A percentile compares a stretch with the other conserved stretches of the same genome.
phyloP scores from a whole-genome alignment of 2,113 vertebrate genomes.

The Cichladusa arquata region DNA sequence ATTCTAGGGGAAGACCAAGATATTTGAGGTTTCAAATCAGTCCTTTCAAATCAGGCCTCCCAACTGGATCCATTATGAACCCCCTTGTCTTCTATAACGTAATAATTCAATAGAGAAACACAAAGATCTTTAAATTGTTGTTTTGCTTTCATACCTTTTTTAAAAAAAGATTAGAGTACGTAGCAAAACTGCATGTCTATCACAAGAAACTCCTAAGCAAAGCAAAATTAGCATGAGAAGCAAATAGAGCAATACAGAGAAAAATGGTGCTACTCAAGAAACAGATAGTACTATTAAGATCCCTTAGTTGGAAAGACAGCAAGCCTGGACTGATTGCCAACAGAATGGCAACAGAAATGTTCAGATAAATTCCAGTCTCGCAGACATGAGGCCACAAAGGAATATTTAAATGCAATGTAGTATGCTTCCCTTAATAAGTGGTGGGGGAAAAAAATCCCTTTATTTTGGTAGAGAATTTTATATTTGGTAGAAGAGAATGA shows the following conservation, averaged over 20 bases:
- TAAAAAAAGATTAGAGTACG: neutral
- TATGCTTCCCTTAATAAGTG: neutral
- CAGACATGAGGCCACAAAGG: neutral
- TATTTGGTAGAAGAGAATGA: neutral
- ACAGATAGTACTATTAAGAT: conserved; percentile 5
- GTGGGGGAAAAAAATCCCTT: neutral
- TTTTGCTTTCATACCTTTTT: neutral
- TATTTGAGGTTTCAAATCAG: neutral
- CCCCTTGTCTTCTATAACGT: neutral
- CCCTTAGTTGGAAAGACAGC: neutral
- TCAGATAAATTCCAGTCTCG: neutral
- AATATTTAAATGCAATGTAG: neutral
- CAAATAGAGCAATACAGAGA: conserved; percentile 5
- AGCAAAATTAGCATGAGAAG: neutral
- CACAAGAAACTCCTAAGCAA: conserved; percentile 15
- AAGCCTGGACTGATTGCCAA: conserved; percentile 27
- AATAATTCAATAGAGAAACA: neutral
- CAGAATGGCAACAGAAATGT: neutral
- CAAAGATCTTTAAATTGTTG: neutral
- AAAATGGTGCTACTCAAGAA: conserved; percentile 30
- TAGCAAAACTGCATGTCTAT: neutral
- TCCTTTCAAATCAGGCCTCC: neutral
- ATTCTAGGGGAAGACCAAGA: neutral
- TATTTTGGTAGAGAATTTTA: neutral
- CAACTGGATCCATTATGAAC: neutral